Percentiles rank a stretch among this genome's conserved stretches.
These are phyloP conservation scores for Drosophila meridionalis DNA, from an alignment of 2,888 invertebrate species.

Conservation along the genomic window DNA sequence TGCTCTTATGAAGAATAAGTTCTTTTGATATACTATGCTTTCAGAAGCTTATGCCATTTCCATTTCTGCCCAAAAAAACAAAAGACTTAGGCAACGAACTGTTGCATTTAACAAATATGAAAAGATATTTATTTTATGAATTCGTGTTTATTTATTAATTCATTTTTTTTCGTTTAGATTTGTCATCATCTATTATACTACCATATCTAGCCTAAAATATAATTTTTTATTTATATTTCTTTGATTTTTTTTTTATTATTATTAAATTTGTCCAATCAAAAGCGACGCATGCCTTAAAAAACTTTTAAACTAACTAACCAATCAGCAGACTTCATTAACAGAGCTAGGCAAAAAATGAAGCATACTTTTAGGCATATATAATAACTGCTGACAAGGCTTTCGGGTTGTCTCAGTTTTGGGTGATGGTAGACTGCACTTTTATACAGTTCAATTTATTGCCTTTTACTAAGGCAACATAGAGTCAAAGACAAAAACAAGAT, in stretches of 20 bases:
- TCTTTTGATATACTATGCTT: too few species aligned
- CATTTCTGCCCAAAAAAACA: background rate
- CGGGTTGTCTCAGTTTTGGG: background rate
- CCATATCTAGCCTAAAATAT: background rate
- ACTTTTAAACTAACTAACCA: background rate
- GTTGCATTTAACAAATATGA: too few species aligned
- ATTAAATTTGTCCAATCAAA: slow-evolving; percentile 4
- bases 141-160: too few species aligned
- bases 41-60: background rate
- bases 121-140: too few species aligned
- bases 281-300: background rate
- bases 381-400: too few species aligned
- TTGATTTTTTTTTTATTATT: background rate
- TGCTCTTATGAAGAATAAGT: too few species aligned
- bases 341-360: background rate
- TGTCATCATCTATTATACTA: too few species aligned
- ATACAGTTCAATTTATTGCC: too few species aligned
- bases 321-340: background rate
- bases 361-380: slow-evolving; percentile 23
- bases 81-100: slow-evolving; percentile 57
- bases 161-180: too few species aligned
- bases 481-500: too few species aligned
- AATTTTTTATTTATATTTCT: background rate
- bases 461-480: too few species aligned
- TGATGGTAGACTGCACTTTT: too few species aligned